These are phyloP conservation scores for Drosophila nr. perissopoda DNA, from an alignment of 2,888 invertebrate species.

Conservation along the genomic window DNA sequence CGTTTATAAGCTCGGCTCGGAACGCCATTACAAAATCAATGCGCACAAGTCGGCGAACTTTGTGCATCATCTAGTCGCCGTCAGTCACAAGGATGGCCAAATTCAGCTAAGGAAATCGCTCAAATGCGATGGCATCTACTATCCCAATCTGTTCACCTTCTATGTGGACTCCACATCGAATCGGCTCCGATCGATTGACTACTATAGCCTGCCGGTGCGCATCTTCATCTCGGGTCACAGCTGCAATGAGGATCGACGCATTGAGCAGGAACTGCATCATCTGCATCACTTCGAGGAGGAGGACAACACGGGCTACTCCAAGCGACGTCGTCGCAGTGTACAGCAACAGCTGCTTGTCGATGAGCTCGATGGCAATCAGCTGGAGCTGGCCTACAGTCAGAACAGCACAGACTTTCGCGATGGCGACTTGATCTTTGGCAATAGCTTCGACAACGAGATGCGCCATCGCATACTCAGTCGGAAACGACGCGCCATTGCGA, in stretches of 20 bases:
- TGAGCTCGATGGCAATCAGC: slow-evolving; percentile 55
- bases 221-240: slow-evolving; percentile 90
- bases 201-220: slow-evolving; percentile 92
- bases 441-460: slow-evolving; percentile 86
- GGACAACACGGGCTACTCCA: slow-evolving; percentile 87
- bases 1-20: slow-evolving; percentile 92
- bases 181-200: slow-evolving; percentile 91
- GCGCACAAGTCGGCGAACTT: slow-evolving; percentile 92
- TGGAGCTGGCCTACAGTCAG: slow-evolving; percentile 69
- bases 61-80: slow-evolving; percentile 91
- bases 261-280: slow-evolving; percentile 86
- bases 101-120: slow-evolving; percentile 90
- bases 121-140: slow-evolving; percentile 92
- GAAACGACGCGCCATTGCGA: slow-evolving; percentile 85
- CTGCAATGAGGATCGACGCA: slow-evolving; percentile 88
- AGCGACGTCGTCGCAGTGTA: slow-evolving; percentile 84
- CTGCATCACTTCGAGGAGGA: slow-evolving; percentile 87
- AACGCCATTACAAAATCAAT: slow-evolving; percentile 92
- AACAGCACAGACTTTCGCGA: slow-evolving; percentile 83
- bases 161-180: slow-evolving; percentile 94
- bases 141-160: slow-evolving; percentile 93
- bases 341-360: slow-evolving; percentile 37
- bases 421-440: slow-evolving; percentile 87
- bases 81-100: slow-evolving; percentile 90
- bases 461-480: slow-evolving; percentile 86